Base-by-base conservation (phyloP, 30 jellyfish, hydroid and myxozoan species). In the Cassiopea andromeda region DNA sequence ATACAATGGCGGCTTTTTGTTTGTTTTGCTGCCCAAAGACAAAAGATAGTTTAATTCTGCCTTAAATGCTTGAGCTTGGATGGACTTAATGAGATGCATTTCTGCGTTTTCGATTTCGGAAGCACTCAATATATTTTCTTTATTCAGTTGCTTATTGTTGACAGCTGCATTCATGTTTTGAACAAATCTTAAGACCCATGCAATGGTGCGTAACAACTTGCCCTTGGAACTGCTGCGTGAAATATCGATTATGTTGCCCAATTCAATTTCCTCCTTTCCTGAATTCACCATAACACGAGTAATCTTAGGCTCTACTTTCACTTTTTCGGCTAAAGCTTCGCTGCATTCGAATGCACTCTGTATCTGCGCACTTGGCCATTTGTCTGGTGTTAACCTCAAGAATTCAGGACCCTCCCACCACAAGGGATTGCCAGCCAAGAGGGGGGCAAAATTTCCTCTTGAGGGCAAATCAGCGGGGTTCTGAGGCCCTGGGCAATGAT, bases 401-500 rank as follows among this genome's bases (percentile, higher is more conserved):
- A 87, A 87, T 16, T 60, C 83, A 87, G 89, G 94, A 75, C 83
- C 94, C 94, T 87, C 94, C 83, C 83, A 59, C 94, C 89, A 75
- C 48, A 74, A 59, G 44, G 18, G n/a, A 75, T 45, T 8, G 44
- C 59, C 72, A 7, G 83, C 5, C 76, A 87, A 44, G 57, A 27
- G 19, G 75, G 59, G 61, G 12, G 48, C 2, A 18, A 59, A 67
- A 48, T 75, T 87, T n/a, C 89, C 94, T 46, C 88, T 13, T 13
- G 94, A 87, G 13, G 89, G 89, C 88, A 87, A 74, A 87, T 87
- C 94, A 6, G 94, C 94, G 5, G 94, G 94, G 73, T 87, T 87
- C 47, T 27, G 83, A 46, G 73, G 76, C 2, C 94, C 94, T 10
- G 90, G 84, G 81, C 90, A 82, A 46, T 82, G 47, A 68, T 50